Conservation (phyloP, 1,140 invertebrate genomes). For the Brachionus koreanus region DNA sequence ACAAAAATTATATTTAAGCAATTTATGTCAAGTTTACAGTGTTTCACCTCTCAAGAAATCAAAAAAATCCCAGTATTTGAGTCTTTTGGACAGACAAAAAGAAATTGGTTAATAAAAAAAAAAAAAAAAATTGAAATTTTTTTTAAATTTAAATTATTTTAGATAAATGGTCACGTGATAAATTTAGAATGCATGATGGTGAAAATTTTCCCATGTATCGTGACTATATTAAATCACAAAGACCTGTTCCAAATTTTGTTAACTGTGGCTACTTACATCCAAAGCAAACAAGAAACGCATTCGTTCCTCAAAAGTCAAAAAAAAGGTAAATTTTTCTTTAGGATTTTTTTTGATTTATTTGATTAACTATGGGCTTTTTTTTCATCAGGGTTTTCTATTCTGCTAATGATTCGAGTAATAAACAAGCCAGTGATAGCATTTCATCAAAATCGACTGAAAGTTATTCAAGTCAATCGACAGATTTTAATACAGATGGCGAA, state of each 20-base stretch:
- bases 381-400: neutral
- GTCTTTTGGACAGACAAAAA: conserved; percentile 1
- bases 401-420: neutral
- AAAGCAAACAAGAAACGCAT: neutral
- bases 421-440: neutral
- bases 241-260: conserved; percentile 7
- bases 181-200: conserved; percentile 26
- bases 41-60: conserved; percentile 8
- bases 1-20: conserved; percentile 11
- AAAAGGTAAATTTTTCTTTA: neutral
- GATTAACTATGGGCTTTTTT: too few species aligned
- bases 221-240: neutral
- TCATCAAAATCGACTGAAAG: neutral
- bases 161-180: conserved; percentile 3
- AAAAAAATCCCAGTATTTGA: conserved; percentile 2
- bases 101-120: neutral
- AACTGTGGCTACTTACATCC: conserved; percentile 24
- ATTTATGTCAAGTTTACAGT: conserved; percentile 24
- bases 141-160: neutral
- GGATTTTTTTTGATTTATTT: too few species aligned
- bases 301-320: neutral
- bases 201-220: conserved; percentile 10
- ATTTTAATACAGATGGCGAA: neutral
- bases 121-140: neutral
- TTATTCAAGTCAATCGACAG: neutral